Evolutionary conservation across 2,888 invertebrate species (phyloP).

Genomic region (Sussaba pulchella): DNA sequence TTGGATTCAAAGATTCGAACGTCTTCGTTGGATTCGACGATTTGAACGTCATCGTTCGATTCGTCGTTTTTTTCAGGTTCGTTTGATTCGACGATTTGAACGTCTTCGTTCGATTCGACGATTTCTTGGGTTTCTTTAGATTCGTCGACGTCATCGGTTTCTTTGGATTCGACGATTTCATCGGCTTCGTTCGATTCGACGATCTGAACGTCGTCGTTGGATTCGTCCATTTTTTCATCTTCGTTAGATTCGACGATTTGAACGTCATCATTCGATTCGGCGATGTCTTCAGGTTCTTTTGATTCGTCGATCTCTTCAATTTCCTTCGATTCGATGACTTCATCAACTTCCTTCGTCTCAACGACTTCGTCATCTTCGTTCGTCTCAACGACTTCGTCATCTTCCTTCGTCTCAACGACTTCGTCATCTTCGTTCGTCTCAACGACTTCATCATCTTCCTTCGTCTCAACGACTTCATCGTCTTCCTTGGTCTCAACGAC

Average conservation of each 20-base stretch:
- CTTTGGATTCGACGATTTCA: slow-evolving; percentile 34
- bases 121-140: background rate
- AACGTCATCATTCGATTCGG: background rate
- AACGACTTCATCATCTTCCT: background rate
- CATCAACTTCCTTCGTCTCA: background rate
- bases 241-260: slow-evolving; percentile 45
- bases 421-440: background rate
- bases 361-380: slow-evolving; percentile 28
- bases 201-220: slow-evolving; percentile 27
- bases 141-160: too few relatives aligned
- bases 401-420: slow-evolving; percentile 44
- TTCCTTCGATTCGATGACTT: slow-evolving; percentile 33
- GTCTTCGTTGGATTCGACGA: background rate
- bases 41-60: slow-evolving; percentile 28
- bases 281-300: background rate
- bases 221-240: slow-evolving; percentile 45
- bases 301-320: too few relatives aligned
- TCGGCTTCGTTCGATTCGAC: background rate
- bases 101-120: background rate
- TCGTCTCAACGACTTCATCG: too few relatives aligned
- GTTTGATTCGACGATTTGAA: slow-evolving; percentile 39
- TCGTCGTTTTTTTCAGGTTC: slow-evolving; percentile 51
- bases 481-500: slow-evolving; percentile 31
- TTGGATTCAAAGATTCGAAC: slow-evolving; percentile 43
- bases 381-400: slow-evolving; percentile 43